Conservation (phyloP, 1,140 invertebrate genomes). For the Colletes latitarsis region DNA sequence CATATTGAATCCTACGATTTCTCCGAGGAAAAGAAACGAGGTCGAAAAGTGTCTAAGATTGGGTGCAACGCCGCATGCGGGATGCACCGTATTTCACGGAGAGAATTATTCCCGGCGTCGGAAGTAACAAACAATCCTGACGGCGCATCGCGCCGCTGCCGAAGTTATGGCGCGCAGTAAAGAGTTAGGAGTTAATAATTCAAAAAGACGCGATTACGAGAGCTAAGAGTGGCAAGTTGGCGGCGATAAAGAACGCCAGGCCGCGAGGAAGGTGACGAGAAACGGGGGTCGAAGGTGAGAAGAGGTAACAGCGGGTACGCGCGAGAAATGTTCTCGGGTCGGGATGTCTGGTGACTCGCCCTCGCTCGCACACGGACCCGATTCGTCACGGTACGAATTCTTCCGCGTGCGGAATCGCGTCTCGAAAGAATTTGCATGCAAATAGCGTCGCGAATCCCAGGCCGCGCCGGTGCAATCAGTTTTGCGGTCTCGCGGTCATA, state of each 20-base stretch:
- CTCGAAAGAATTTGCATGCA: constrained; percentile 74
- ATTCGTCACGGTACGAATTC: constrained; percentile 63
- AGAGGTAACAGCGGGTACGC: constrained; percentile 11
- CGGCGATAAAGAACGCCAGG: constrained; percentile 47
- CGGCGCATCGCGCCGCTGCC: neutral
- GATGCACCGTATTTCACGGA: constrained; percentile 15
- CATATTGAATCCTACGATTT: too few relatives aligned
- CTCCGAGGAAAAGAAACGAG: too few relatives aligned
- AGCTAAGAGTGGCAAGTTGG: constrained; percentile 45
- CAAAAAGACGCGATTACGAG: constrained; percentile 50
- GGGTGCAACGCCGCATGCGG: too few relatives aligned
- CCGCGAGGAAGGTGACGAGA: constrained; percentile 31
- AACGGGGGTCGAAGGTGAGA: constrained; percentile 60
- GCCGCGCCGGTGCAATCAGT: constrained; percentile 69
- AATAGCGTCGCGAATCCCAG: constrained; percentile 74
- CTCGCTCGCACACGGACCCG: constrained; percentile 42
- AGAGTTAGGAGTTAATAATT: constrained; percentile 64
- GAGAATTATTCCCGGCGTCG: constrained; percentile 47
- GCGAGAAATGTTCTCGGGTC: neutral
- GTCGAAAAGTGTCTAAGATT: too few relatives aligned
- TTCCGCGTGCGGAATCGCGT: constrained; percentile 57
- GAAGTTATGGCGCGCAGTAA: constrained; percentile 46
- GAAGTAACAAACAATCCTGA: constrained; percentile 31
- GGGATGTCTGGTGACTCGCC: constrained; percentile 3
- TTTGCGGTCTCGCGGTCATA: constrained; percentile 74